A percentile compares a stretch with the other conserved stretches of the same genome.
Evolutionary conservation across 1,140 invertebrate species (phyloP).

Genomic region (Drosophila tropicalis): DNA sequence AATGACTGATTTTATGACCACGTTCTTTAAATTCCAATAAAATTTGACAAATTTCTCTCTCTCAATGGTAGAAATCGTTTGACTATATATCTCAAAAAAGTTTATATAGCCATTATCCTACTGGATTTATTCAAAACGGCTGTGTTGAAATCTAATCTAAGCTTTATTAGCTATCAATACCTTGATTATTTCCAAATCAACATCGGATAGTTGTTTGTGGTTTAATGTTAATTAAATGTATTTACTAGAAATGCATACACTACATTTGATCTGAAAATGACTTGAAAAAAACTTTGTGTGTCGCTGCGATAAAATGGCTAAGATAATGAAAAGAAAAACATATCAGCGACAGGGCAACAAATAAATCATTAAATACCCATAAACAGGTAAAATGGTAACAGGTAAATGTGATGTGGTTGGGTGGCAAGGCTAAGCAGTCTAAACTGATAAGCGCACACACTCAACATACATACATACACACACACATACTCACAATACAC

Average conservation of each 20-base stretch:
- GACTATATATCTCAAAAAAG: too few species aligned
- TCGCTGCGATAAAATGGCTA: constrained; percentile 18
- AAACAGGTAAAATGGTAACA: constrained; percentile 58
- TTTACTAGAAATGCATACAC: neutral
- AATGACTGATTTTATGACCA: too few species aligned
- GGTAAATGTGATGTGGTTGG: constrained; percentile 54
- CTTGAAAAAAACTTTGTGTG: neutral
- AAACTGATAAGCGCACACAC: constrained; percentile 19
- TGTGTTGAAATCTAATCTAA: neutral
- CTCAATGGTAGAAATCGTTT: neutral
- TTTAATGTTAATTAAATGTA: neutral
- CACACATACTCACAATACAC: constrained; percentile 1
- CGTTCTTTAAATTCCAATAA: too few species aligned
- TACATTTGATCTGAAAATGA: constrained; percentile 2
- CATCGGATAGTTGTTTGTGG: neutral
- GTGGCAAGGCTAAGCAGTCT: constrained; percentile 41
- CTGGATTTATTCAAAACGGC: too few species aligned
- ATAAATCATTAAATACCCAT: constrained; percentile 58
- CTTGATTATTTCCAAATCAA: neutral
- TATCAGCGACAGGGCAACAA: constrained; percentile 61
- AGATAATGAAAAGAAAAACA: constrained; percentile 46
- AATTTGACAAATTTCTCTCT: too few species aligned
- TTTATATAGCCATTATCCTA: too few species aligned
- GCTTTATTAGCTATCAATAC: neutral
- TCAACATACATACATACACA: neutral